phyloP scores from a whole-genome alignment of 2,888 invertebrate species.

The Emesis castigata region DNA sequence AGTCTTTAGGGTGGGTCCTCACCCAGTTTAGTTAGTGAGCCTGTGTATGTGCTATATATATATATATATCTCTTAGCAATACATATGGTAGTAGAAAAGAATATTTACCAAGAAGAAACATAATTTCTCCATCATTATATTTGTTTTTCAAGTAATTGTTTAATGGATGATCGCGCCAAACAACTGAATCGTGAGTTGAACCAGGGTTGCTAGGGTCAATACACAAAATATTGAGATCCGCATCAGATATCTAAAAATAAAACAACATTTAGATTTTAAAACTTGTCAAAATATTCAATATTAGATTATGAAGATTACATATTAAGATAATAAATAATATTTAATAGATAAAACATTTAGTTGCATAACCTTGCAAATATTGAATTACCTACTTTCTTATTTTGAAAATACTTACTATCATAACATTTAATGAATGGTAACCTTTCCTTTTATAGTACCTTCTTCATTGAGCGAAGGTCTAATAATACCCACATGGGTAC shows the following conservation, averaged over 20 bases:
- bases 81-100: too few species aligned
- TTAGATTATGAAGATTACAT: too few species aligned
- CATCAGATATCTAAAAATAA: neutral
- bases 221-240: neutral
- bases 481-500: neutral
- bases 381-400: too few species aligned
- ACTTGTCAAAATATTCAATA: too few species aligned
- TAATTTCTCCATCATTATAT: neutral
- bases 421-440: neutral
- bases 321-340: neutral
- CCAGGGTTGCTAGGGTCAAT: neutral
- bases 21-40: too few species aligned
- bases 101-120: neutral
- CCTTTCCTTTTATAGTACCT: neutral
- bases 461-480: neutral
- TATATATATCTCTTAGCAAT: too few species aligned
- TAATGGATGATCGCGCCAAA: neutral
- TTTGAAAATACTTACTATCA: neutral
- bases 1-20: too few species aligned
- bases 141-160: neutral
- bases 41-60: too few species aligned
- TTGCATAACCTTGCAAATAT: neutral
- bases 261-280: neutral
- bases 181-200: neutral
- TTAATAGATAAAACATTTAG: neutral